phyloP scores from a whole-genome alignment of 1,140 invertebrate genomes.

The Agrypnia vestita region DNA sequence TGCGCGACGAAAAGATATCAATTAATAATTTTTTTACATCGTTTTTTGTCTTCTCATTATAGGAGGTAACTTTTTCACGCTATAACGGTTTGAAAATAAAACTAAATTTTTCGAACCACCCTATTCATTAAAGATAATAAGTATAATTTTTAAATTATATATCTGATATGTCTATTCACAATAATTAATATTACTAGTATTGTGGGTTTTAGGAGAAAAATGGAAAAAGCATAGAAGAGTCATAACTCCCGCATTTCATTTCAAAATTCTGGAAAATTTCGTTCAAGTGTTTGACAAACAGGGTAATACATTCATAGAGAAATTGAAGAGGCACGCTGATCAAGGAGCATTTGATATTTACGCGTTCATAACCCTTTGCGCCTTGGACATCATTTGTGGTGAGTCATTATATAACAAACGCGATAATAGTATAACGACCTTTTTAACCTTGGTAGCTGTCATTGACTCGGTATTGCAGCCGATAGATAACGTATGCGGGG shows the following conservation, averaged over 20 bases:
- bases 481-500: background rate
- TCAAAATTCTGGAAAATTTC: constrained; percentile 89
- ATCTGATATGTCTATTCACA: no score
- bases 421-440: no score
- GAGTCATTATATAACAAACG: constrained; percentile 66
- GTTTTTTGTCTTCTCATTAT: no score
- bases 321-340: constrained; percentile 60
- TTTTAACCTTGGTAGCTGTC: background rate
- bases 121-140: no score
- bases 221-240: constrained; percentile 87
- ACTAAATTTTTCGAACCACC: no score
- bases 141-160: no score
- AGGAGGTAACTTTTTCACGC: no score
- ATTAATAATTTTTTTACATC: no score
- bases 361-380: constrained; percentile 80
- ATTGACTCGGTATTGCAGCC: background rate
- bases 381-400: constrained; percentile 87
- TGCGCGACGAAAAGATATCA: no score
- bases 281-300: constrained; percentile 73
- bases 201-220: constrained; percentile 76
- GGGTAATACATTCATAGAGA: constrained; percentile 65
- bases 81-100: no score
- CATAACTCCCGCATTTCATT: constrained; percentile 92
- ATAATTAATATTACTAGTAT: background rate
- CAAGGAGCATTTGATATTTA: constrained; percentile 75